A percentile compares a stretch with the other conserved stretches of the same genome.
Evolutionary conservation across 23 tunicate species (phyloP).

Genomic region (Ascidia mentula): DNA sequence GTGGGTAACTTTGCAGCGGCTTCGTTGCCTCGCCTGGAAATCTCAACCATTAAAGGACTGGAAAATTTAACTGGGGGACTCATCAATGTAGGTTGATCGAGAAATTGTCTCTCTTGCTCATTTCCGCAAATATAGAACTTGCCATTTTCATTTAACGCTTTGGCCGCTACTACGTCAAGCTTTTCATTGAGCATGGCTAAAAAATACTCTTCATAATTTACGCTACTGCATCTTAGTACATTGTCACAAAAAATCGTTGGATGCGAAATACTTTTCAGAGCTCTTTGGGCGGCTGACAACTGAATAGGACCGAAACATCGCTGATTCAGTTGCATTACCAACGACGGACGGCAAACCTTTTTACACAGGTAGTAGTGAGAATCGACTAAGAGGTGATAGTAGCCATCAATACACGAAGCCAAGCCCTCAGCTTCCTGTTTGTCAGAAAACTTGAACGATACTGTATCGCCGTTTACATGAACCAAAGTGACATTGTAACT

Average conservation of each 20-base stretch:
- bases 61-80: too few species aligned
- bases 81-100: too few species aligned
- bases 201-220: slow-evolving; percentile 70
- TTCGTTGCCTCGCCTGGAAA: too few species aligned
- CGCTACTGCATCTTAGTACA: slow-evolving; percentile 62
- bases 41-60: too few species aligned
- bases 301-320: slow-evolving; percentile 78
- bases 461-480: slow-evolving; percentile 48
- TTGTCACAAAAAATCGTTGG: slow-evolving; percentile 45
- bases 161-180: too few species aligned
- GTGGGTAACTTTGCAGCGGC: too few species aligned
- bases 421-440: slow-evolving; percentile 57
- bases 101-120: too few species aligned
- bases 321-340: slow-evolving; percentile 27
- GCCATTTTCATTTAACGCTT: too few species aligned
- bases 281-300: slow-evolving; percentile 40
- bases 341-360: slow-evolving; percentile 38
- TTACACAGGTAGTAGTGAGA: slow-evolving; percentile 67
- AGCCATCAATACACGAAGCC: slow-evolving; percentile 88
- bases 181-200: too few species aligned
- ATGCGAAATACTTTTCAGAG: slow-evolving; percentile 16
- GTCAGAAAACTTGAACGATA: slow-evolving; percentile 26
- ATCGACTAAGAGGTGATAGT: slow-evolving; percentile 70
- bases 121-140: too few species aligned
- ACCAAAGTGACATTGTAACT: slow-evolving; percentile 32